Evolutionary conservation across 1,140 invertebrate species (phyloP), one percentile per base, ranked within the genome.

Genomic region (Neuroterus valhalla): DNA sequence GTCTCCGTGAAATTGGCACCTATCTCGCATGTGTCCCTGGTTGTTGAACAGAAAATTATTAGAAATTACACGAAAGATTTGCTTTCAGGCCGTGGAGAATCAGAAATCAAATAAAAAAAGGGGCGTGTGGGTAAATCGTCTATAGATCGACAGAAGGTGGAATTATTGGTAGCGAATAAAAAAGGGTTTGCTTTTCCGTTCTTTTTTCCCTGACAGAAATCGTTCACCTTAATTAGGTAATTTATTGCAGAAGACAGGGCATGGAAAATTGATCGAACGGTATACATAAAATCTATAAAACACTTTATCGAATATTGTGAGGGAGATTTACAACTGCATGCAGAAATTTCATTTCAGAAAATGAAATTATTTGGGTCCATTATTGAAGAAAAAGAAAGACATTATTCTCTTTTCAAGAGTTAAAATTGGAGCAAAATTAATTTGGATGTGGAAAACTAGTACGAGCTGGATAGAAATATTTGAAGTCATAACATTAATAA

Each of bases 11-110:
- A 89, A 89, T 89, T 72, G 82, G 70, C 71, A 70, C 76, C 78
- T 78, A 77, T 83, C 76, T 80, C 74, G 78, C 79, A 80, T 80
- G 81, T 82, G 77, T 79, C 62, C 66, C 73, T 68, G 46, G 31
- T 43, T 66, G 42, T 62, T 23, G 70, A 62, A 46, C 74, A 75
- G 77, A 84, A 85, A 88, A 82, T 83, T 86, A 89, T 86, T 82
- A 85, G 81, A 85, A 88, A 88, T 89, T 87, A 86, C 86, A 89
- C 85, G 85, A 88, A 83, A 85, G 84, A 90, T 88, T 90, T 87
- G 81, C 44, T 80, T 78, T 70, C 81, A 75, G 76, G 74, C 87
- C 86, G 87, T 89, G 85, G 17, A 82, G 70, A 89, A 90, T 89
- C 45, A 70, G 85, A 88, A 81, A 89, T 89, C 89, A 90, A 90